These are phyloP conservation scores for Anthoptus insignis DNA, from an alignment of 2,888 invertebrate genomes.

Conservation along the genomic window DNA sequence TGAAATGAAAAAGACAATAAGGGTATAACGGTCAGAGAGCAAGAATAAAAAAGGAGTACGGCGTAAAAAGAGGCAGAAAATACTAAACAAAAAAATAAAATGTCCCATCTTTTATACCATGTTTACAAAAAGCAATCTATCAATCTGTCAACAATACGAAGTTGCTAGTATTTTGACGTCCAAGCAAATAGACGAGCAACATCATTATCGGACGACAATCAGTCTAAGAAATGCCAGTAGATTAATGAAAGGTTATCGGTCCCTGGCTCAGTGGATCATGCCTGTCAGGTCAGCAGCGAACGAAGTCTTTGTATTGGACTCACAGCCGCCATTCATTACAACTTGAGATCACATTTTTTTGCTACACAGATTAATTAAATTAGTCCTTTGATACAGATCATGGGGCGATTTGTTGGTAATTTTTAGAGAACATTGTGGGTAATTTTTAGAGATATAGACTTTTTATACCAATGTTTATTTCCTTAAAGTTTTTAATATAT, in stretches of 20 bases:
- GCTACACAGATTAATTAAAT: conserved; percentile 46
- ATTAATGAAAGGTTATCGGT: conserved; percentile 16
- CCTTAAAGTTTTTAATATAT: too few relatives aligned
- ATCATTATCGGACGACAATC: background rate
- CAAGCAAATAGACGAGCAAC: background rate
- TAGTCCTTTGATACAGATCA: conserved; percentile 38
- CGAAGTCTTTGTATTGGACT: conserved; percentile 60
- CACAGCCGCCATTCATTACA: conserved; percentile 61
- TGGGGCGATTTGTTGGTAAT: conserved; percentile 27
- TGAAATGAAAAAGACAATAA: too few relatives aligned
- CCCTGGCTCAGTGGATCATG: conserved; percentile 26
- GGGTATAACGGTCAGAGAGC: too few relatives aligned
- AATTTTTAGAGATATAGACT: too few relatives aligned
- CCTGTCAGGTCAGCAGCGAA: conserved; percentile 58
- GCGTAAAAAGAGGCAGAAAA: too few relatives aligned
- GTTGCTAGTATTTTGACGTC: background rate
- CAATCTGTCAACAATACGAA: background rate
- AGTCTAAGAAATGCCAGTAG: background rate
- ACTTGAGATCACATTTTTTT: conserved; percentile 50
- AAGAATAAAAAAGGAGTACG: too few relatives aligned
- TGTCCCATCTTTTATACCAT: too few relatives aligned
- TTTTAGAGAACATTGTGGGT: background rate
- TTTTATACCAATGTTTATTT: too few relatives aligned
- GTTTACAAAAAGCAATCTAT: too few relatives aligned
- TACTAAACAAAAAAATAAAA: too few relatives aligned